A percentile compares a stretch with the other conserved stretches of the same genome.
These are phyloP conservation scores for Anarsia innoxiella DNA, from an alignment of 2,888 invertebrate genomes.

Conservation along the genomic window DNA sequence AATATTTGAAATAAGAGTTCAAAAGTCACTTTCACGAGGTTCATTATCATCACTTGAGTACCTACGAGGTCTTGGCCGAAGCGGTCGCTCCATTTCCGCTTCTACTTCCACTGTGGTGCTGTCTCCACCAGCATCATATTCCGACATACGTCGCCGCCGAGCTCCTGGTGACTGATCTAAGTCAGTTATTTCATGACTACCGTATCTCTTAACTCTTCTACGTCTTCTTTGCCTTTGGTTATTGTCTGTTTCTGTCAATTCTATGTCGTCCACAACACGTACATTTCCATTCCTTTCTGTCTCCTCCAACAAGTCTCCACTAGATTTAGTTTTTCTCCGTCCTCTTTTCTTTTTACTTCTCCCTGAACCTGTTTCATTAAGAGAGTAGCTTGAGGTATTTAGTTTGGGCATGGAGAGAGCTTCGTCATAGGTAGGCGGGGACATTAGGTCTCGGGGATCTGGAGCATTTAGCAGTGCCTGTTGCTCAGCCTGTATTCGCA, in stretches of 20 bases:
- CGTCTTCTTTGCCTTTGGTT: slow-evolving; percentile 38
- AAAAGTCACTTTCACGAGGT: slow-evolving; percentile 65
- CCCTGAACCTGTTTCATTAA: slow-evolving; percentile 60
- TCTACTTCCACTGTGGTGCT: slow-evolving; percentile 46
- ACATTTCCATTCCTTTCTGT: slow-evolving; percentile 60
- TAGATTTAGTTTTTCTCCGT: slow-evolving; percentile 68
- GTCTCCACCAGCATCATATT: slow-evolving; percentile 36
- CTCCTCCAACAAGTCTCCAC: slow-evolving; percentile 65
- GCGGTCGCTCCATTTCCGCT: slow-evolving; percentile 45
- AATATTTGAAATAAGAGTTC: no score
- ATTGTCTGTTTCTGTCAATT: slow-evolving; percentile 39
- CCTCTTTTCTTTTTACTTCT: slow-evolving; percentile 56
- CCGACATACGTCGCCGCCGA: slow-evolving; percentile 58
- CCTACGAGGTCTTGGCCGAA: slow-evolving; percentile 34
- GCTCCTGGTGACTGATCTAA: slow-evolving; percentile 62
- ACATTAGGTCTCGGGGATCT: slow-evolving; percentile 79
- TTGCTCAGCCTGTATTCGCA: slow-evolving; percentile 68
- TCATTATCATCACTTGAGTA: slow-evolving; percentile 57
- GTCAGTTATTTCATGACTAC: slow-evolving; percentile 65
- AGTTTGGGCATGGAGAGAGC: slow-evolving; percentile 84
- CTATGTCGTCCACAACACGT: slow-evolving; percentile 45
- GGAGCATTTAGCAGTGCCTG: slow-evolving; percentile 77
- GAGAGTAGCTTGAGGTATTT: slow-evolving; percentile 75
- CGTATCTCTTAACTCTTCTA: slow-evolving; percentile 42
- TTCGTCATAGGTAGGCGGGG: slow-evolving; percentile 85